phyloP scores from a whole-genome alignment of 2,888 invertebrate species.

The Onthophagus sagittarius region DNA sequence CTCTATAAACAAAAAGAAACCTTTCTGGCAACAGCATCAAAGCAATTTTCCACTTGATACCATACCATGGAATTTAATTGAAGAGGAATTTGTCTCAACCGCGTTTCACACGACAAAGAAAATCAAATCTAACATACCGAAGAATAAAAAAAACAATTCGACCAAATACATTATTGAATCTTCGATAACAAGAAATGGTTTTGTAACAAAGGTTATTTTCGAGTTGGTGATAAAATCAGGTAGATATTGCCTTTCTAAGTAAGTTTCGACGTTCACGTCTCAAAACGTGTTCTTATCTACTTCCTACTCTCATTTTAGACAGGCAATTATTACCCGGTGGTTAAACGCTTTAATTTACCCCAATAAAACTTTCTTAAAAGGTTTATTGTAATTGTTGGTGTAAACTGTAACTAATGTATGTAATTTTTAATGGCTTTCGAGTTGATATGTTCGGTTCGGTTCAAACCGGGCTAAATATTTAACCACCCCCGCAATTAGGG shows the following conservation, averaged over 20 bases:
- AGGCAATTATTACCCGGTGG: background rate
- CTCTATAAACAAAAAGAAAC: background rate
- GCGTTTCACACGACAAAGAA: background rate
- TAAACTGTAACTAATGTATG: background rate
- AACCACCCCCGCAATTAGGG: conserved; percentile 31
- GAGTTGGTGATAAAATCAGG: background rate
- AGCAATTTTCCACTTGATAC: conserved; percentile 23
- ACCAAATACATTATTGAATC: too few species aligned
- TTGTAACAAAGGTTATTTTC: background rate
- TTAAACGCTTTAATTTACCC: background rate
- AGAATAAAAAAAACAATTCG: background rate
- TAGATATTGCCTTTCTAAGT: background rate
- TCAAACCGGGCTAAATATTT: conserved; percentile 30
- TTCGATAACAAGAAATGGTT: background rate
- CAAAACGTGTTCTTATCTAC: background rate
- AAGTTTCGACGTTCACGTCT: background rate
- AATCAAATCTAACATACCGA: background rate
- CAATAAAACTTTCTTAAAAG: too few species aligned
- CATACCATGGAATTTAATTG: conserved; percentile 21
- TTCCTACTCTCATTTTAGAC: background rate
- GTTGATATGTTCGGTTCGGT: conserved; percentile 31
- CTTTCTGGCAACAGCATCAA: conserved; percentile 12
- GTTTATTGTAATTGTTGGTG: background rate
- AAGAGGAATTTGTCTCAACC: background rate
- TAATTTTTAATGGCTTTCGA: conserved; percentile 15